These are phyloP conservation scores for Acrossocheilus fasciatus DNA, from an alignment of 2,797 vertebrate species.

Conservation along the genomic window DNA sequence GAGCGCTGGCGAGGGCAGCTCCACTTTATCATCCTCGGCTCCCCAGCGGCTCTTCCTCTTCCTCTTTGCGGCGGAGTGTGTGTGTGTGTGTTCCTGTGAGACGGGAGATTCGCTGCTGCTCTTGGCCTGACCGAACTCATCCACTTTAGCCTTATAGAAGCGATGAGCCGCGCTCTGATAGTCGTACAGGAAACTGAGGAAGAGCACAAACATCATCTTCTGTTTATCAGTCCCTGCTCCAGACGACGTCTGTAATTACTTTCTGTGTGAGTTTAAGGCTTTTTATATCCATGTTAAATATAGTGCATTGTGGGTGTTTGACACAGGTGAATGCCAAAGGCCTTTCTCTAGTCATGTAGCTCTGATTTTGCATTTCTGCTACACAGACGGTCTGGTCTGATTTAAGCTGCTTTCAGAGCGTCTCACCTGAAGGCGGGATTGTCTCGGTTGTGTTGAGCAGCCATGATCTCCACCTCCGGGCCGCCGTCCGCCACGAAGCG, in stretches of 20 bases:
- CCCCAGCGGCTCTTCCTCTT: slow-evolving; percentile 98
- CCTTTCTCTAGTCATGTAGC: no score
- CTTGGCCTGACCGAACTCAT: slow-evolving; percentile 82
- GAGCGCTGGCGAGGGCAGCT: slow-evolving; percentile 78
- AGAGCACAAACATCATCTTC: background rate
- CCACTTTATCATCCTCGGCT: slow-evolving; percentile 93
- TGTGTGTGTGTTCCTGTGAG: slow-evolving; percentile 37
- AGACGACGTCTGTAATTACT: no score
- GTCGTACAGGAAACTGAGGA: slow-evolving; percentile 90
- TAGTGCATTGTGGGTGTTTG: no score
- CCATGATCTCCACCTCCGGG: slow-evolving; percentile 92
- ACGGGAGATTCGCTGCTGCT: slow-evolving; percentile 52
- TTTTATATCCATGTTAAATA: no score
- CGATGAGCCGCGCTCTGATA: slow-evolving; percentile 85
- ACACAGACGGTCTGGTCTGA: background rate
- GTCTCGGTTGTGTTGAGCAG: slow-evolving; percentile 88
- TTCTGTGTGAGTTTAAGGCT: no score
- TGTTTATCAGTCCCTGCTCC: background rate
- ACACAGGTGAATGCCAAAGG: no score
- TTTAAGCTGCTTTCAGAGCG: no score
- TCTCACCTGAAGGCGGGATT: slow-evolving; percentile 86
- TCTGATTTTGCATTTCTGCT: no score
- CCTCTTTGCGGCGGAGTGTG: slow-evolving; percentile 79
- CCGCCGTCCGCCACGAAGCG: slow-evolving; percentile 92
- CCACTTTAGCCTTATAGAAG: slow-evolving; percentile 89